Evolutionary conservation across 2,888 invertebrate genomes (phyloP), one percentile per base, ranked within the genome.

Genomic region (Exephanes ischioxanthus): DNA sequence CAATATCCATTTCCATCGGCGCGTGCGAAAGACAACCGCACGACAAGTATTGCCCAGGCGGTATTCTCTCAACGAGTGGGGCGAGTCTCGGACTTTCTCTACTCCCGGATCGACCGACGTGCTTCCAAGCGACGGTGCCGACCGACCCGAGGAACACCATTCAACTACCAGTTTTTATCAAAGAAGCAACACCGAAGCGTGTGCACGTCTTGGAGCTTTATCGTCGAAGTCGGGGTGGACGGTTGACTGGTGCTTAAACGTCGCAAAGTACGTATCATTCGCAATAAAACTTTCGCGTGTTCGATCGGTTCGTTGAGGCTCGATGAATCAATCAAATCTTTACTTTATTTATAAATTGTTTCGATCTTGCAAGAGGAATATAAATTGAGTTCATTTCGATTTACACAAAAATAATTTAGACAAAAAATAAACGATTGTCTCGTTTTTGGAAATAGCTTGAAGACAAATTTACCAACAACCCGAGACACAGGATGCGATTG

Each of bases 131-230:
- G 63, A 72, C 63, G 67, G 63, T 70, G 37, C 63, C 83, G 76
- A 77, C 67, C 68, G 63, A 70, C 72, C 70, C 70, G 71, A 66
- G 78, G 88, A 90, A 90, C 92, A 58, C 63, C 63, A 93, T 91
- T 93, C 92, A 88, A 88, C 91, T 88, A 86, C 87, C 90, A 90
- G 92, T 94, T 93, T 93, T 93, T 92, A 93, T 91, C 91, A 92
- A 92, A 90, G 91, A 88, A 91, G 86, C 91, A 91, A 87, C 89
- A 87, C 70, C 81, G 78, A 68, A 71, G 66, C 80, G 71, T 80
- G 86, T 87, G 81, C 55, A 53, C 72, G 61, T 48, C 68, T 71
- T 86, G 48, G 75, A 75, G 67, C 76, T 80, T 51, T 22, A 51
- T 80, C 58, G 33, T 68, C 33, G 63, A 63, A 63, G 33, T n/a